phyloP scores from a whole-genome alignment of 1,140 invertebrate species.

The Aphaenogaster floridana region DNA sequence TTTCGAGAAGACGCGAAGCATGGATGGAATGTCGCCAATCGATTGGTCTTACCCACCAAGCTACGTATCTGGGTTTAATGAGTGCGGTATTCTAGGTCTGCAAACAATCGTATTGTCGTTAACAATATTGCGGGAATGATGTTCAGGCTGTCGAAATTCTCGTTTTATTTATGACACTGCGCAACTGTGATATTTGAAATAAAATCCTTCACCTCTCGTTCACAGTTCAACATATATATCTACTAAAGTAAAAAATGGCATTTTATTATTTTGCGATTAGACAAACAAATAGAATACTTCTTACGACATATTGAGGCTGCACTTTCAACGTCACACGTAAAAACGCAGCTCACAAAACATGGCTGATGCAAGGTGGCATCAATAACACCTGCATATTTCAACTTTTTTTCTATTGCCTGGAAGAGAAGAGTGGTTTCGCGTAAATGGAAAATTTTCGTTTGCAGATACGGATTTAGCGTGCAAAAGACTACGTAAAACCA shows the following conservation, averaged over 20 bases:
- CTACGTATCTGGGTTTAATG: constrained; percentile 26
- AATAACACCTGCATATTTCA: constrained; percentile 14
- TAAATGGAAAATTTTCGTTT: too few species aligned
- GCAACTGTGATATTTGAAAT: not conserved
- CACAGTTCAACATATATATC: not conserved
- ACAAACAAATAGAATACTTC: not conserved
- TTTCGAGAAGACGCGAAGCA: constrained; percentile 46
- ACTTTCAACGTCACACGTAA: not conserved
- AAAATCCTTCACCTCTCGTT: not conserved
- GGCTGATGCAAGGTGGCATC: constrained; percentile 34
- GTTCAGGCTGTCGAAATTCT: not conserved
- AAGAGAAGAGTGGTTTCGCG: too few species aligned
- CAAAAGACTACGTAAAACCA: too few species aligned
- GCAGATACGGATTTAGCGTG: too few species aligned
- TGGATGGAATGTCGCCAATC: constrained; percentile 26
- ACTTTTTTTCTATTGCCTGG: too few species aligned
- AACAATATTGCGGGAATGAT: not conserved
- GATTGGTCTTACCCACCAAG: constrained; percentile 10
- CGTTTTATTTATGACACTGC: not conserved
- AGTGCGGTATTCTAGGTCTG: not conserved
- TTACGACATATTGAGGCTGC: not conserved
- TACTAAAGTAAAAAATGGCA: not conserved
- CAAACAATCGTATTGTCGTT: not conserved
- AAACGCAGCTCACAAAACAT: not conserved
- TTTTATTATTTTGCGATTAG: not conserved